Conservation (phyloP, 2,797 vertebrate species). For the Gephyroberyx darwinii region DNA sequence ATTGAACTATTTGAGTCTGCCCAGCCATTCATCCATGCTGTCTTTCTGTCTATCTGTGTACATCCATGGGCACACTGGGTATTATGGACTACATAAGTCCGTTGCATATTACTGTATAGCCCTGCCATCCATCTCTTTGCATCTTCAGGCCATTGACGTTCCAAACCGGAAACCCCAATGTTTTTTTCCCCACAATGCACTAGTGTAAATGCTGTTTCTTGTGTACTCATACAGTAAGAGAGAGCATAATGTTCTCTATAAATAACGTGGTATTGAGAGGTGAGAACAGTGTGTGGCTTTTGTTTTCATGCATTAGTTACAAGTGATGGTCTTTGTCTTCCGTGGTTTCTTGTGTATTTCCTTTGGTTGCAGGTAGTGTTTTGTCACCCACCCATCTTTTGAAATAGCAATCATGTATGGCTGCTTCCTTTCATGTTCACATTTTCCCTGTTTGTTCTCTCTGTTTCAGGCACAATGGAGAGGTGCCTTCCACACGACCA, state of each 20-base stretch:
- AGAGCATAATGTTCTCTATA: background rate
- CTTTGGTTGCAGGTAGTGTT: no score
- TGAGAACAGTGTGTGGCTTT: no score
- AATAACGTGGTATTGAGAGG: background rate
- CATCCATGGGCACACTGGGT: no score
- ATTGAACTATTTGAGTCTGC: background rate
- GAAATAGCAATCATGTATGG: background rate
- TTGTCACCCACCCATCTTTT: background rate
- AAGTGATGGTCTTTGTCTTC: no score
- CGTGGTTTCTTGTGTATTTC: no score
- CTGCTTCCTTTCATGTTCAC: background rate
- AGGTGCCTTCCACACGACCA: conserved; percentile 83
- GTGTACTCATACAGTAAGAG: background rate
- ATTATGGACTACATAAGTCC: no score
- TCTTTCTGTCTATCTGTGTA: background rate
- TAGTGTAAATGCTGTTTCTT: background rate
- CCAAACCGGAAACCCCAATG: no score
- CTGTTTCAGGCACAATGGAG: conserved; percentile 89
- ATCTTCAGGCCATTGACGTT: background rate
- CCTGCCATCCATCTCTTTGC: background rate
- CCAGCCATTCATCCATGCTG: background rate
- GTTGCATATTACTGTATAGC: no score
- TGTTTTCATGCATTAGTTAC: no score
- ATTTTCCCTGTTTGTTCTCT: conserved; percentile 10
- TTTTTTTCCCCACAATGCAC: no score